phyloP scores from a whole-genome alignment of 2,888 invertebrate species.

The Spodoptera exigua region DNA sequence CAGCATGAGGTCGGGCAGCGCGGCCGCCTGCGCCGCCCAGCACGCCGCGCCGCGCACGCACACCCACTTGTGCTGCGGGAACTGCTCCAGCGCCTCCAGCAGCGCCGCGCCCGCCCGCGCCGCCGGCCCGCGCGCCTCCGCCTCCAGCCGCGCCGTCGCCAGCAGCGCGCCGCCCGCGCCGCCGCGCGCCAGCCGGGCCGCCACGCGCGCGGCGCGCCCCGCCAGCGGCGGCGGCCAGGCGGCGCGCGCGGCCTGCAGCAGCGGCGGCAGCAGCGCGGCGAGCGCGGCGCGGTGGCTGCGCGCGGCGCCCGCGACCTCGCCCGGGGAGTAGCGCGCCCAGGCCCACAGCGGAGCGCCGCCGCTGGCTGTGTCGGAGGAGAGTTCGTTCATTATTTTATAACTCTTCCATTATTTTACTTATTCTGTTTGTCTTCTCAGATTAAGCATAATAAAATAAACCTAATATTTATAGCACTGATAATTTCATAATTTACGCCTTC shows the following conservation, averaged over 20 bases:
- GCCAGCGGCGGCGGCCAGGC: conserved; percentile 50
- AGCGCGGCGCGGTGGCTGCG: conserved; percentile 51
- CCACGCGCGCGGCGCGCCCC: conserved; percentile 37
- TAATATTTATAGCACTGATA: too few relatives aligned
- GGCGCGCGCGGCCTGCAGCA: conserved; percentile 50
- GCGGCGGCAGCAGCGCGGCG: conserved; percentile 53
- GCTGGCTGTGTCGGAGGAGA: conserved; percentile 43
- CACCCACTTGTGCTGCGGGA: conserved; percentile 65
- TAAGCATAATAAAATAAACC: too few relatives aligned
- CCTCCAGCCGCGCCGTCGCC: conserved; percentile 34
- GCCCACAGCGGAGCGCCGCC: conserved; percentile 61
- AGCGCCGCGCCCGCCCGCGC: conserved; percentile 52
- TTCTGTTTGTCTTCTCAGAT: too few relatives aligned
- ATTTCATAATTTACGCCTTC: too few relatives aligned
- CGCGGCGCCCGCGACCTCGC: conserved; percentile 42
- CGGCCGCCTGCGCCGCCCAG: conserved; percentile 86
- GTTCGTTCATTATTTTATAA: too few relatives aligned
- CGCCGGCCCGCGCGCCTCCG: conserved; percentile 42
- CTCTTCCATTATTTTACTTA: too few relatives aligned
- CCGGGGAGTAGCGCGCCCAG: conserved; percentile 41
- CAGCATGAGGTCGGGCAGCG: conserved; percentile 93
- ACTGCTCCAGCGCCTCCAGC: conserved; percentile 69
- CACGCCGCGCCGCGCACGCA: conserved; percentile 73
- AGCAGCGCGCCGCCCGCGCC: conserved; percentile 40
- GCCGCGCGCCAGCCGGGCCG: conserved; percentile 36